Evolutionary conservation across 2,888 invertebrate species (phyloP), one percentile per base, ranked within the genome.

Genomic region (Agrotis ipsilon): DNA sequence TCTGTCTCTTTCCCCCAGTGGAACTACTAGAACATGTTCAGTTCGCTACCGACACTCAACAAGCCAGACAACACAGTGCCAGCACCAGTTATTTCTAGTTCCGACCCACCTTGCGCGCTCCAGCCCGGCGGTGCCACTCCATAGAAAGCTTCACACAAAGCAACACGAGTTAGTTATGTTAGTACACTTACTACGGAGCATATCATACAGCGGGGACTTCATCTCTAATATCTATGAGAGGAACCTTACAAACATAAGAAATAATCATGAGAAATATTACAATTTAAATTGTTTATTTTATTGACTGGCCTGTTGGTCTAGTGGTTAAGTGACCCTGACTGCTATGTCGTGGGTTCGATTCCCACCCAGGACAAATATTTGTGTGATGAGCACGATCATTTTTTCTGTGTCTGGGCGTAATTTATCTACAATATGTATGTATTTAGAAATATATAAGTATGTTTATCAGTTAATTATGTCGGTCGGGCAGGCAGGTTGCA

Each of bases 81-180:
- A 16, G 68, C 45, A 13, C 21, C 2, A 45, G 69, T 45, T 64
- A 45, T 19, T 18, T n/a, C 9, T 39, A 39, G 39, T 9, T 39
- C 39, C 9, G 16, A 81, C 83, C 78, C 61, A 93, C 93, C 93
- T 90, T 87, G 89, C 68, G 90, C 80, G 65, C 83, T 88, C 94
- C 93, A 93, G 72, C 92, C 93, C n/a, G 92, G 90, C 75, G 92
- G 88, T 48, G 93, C 88, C 49, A 86, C 69, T 71, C 87, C 89
- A 66, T 70, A 72, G 88, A 84, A 91, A 70, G 84, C 93, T 92
- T 80, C 61, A 63, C 83, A 75, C 72, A 75, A 80, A 80, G 62
- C 68, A 55, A 83, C 68, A 60, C 59, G 51, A 1, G 62, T 80
- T 82, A 82, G 60, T 77, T 27, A 48, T 54, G 24, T 27, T 46